phyloP scores from a whole-genome alignment of 2,888 invertebrate genomes.

The Platycheirus albimanus region DNA sequence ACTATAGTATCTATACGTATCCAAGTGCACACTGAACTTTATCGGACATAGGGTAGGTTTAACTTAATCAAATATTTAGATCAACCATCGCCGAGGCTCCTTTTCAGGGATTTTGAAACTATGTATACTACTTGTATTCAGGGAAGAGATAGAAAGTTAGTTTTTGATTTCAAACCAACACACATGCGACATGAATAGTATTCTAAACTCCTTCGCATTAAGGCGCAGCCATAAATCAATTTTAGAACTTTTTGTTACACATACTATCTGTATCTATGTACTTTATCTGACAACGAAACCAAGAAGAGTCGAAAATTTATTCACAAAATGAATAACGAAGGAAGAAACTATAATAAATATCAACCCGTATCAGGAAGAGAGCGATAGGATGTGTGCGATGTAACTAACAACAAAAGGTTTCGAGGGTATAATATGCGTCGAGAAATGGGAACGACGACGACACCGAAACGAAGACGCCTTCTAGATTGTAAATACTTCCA shows the following conservation, averaged over 20 bases:
- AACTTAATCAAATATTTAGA: constrained; percentile 69
- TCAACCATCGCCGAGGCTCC: constrained; percentile 6
- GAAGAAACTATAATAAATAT: constrained; percentile 46
- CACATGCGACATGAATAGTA: constrained; percentile 9
- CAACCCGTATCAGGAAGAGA: neutral
- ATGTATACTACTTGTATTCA: neutral
- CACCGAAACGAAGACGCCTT: too few relatives aligned
- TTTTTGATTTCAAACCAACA: constrained; percentile 46
- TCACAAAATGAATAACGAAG: constrained; percentile 51
- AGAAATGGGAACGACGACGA: too few relatives aligned
- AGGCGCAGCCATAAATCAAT: constrained; percentile 65
- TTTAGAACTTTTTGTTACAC: constrained; percentile 51
- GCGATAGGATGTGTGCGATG: constrained; percentile 26
- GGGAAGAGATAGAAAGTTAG: constrained; percentile 6
- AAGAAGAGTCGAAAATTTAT: constrained; percentile 50
- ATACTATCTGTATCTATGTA: constrained; percentile 10
- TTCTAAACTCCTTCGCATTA: constrained; percentile 31
- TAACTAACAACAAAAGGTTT: constrained; percentile 40
- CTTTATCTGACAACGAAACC: constrained; percentile 57
- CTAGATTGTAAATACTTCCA: neutral
- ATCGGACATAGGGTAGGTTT: constrained; percentile 3
- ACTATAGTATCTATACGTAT: too few relatives aligned
- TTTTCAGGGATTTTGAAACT: neutral
- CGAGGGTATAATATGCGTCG: neutral
- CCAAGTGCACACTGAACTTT: constrained; percentile 52